These are phyloP conservation scores for Nomada fabriciana DNA, from an alignment of 2,888 invertebrate species.

Conservation along the genomic window DNA sequence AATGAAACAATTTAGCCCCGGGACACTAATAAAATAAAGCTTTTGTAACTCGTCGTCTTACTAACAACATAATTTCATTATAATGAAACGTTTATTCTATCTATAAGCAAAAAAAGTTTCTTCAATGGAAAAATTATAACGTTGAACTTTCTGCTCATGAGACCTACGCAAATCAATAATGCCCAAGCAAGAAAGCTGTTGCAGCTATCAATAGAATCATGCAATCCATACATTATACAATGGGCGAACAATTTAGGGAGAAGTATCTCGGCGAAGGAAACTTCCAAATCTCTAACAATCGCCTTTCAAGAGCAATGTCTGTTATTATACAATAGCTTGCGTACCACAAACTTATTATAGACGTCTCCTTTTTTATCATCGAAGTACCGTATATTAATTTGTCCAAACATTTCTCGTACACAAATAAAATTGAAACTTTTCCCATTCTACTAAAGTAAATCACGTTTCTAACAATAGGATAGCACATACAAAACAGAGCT, in stretches of 20 bases:
- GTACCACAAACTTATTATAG: too few species aligned
- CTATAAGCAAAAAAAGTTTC: not conserved
- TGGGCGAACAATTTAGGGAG: not conserved
- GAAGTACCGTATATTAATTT: not conserved
- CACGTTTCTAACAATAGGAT: too few species aligned
- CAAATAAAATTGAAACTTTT: too few species aligned
- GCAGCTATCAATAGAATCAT: too few species aligned
- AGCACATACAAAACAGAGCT: too few species aligned
- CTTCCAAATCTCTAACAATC: not conserved
- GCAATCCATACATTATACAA: not conserved
- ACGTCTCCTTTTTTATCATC: not conserved
- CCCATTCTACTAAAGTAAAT: too few species aligned
- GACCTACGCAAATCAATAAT: not conserved
- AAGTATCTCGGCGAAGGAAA: not conserved
- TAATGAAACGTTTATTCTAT: not conserved
- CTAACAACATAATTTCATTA: not conserved
- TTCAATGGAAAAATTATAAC: not conserved
- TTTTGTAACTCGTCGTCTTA: not conserved
- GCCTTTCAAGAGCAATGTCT: too few species aligned
- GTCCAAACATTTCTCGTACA: not conserved
- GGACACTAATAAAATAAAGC: not conserved
- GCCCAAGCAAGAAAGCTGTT: not conserved
- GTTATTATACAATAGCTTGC: too few species aligned
- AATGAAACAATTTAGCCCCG: not conserved
- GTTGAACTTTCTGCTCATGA: not conserved